These are phyloP conservation scores for Polyploca ridens DNA, from an alignment of 2,888 invertebrate species.

Conservation along the genomic window DNA sequence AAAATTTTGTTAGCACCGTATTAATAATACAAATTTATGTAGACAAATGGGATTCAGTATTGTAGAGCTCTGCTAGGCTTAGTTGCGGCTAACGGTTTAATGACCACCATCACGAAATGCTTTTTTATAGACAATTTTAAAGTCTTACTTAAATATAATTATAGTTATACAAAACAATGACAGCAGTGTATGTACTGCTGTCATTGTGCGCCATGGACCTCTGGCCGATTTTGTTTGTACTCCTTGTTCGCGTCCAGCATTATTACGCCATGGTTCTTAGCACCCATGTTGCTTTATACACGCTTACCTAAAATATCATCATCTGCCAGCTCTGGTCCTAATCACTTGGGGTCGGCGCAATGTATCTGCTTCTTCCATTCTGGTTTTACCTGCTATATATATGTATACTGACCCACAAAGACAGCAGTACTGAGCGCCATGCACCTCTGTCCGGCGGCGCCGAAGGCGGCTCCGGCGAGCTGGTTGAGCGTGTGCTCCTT, in stretches of 20 bases:
- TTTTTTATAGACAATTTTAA: too few species aligned
- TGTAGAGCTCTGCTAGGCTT: too few species aligned
- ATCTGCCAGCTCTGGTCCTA: too few species aligned
- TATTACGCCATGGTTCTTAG: constrained; percentile 99
- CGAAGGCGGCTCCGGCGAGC: constrained; percentile 97
- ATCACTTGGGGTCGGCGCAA: too few species aligned
- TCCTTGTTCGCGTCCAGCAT: constrained; percentile 99
- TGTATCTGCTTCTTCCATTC: too few species aligned
- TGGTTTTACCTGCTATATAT: not conserved
- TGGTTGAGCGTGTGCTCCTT: constrained; percentile 98
- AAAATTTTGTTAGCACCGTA: too few species aligned
- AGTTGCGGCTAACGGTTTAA: too few species aligned
- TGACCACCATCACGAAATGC: too few species aligned
- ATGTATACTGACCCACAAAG: constrained; percentile 88
- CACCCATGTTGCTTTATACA: constrained; percentile 99
- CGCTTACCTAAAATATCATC: constrained; percentile 86
- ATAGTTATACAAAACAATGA: constrained; percentile 86
- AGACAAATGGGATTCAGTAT: too few species aligned
- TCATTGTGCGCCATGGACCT: constrained; percentile 98
- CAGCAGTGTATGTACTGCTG: constrained; percentile 84
- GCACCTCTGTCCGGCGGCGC: constrained; percentile 99
- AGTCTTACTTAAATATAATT: too few species aligned
- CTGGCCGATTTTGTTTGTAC: constrained; percentile 97
- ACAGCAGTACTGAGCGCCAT: constrained; percentile 99
- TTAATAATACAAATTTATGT: too few species aligned